Evolutionary conservation across 2,797 vertebrate species (phyloP).

Genomic region (Lophotriccus pileatus): DNA sequence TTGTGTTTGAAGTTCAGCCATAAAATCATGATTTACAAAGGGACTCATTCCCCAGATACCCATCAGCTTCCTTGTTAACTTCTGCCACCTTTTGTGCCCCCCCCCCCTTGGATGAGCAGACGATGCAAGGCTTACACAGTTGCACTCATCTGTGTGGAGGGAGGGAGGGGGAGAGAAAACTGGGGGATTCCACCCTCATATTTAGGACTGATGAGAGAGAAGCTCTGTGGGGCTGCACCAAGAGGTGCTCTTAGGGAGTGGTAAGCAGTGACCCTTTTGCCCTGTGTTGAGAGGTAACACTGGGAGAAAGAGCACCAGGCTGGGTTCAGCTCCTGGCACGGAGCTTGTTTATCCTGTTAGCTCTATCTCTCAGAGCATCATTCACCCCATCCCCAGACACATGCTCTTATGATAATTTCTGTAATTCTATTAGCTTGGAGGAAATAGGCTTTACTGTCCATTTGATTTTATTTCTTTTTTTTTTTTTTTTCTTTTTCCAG

Average conservation of each 20-base stretch:
- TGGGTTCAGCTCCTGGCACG: neutral
- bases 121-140: neutral
- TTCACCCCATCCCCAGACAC: slow-evolving; percentile 20
- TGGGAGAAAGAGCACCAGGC: neutral
- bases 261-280: neutral
- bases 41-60: neutral
- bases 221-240: neutral
- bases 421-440: slow-evolving; percentile 54
- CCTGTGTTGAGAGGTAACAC: neutral
- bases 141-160: neutral
- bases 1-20: neutral
- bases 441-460: slow-evolving; percentile 51
- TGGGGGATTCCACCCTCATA: neutral
- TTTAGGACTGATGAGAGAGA: neutral
- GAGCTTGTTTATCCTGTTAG: slow-evolving; percentile 40
- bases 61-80: neutral
- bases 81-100: neutral
- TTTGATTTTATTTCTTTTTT: slow-evolving; percentile 24
- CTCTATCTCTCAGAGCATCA: neutral
- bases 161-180: neutral
- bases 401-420: slow-evolving; percentile 57
- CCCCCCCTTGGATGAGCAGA: accelerated
- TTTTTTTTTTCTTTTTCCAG: neutral
- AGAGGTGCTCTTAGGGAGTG: neutral
- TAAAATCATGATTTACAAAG: neutral